phyloP scores from a whole-genome alignment of 2,888 invertebrate species.

The Temnothorax rugatulus region DNA sequence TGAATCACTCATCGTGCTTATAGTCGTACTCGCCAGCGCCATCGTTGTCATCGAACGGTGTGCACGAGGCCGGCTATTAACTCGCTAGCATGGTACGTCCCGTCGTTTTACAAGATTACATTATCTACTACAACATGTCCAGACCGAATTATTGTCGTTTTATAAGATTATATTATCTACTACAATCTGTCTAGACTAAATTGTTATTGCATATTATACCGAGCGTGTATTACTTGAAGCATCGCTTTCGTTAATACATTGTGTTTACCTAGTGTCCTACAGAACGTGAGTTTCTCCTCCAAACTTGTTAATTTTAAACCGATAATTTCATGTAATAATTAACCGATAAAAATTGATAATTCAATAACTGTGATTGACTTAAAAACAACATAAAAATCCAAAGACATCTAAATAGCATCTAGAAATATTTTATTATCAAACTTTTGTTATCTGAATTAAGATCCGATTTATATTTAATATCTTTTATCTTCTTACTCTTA shows the following conservation, averaged over 20 bases:
- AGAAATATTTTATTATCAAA: background rate
- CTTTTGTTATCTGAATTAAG: background rate
- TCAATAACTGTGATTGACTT: background rate
- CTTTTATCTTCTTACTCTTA: background rate
- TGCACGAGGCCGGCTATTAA: slow-evolving; percentile 80
- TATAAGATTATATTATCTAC: slow-evolving; percentile 83
- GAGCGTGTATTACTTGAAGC: slow-evolving; percentile 27
- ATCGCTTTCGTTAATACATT: background rate
- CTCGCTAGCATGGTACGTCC: slow-evolving; percentile 75
- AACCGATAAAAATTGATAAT: background rate
- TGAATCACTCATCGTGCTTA: slow-evolving; percentile 84
- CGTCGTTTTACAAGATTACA: slow-evolving; percentile 81
- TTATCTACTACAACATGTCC: slow-evolving; percentile 80
- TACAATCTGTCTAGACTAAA: slow-evolving; percentile 75
- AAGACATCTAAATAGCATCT: background rate
- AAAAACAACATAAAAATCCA: background rate
- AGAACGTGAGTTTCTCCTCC: background rate
- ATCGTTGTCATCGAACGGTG: slow-evolving; percentile 64
- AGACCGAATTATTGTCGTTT: slow-evolving; percentile 77
- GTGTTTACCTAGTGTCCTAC: background rate
- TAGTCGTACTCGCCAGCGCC: slow-evolving; percentile 56
- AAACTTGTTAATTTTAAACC: background rate
- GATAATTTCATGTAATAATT: background rate
- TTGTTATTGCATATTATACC: slow-evolving; percentile 69
- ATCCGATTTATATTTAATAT: background rate